Conservation (phyloP, 2,113 vertebrate species). For the Rhipidura dahli region DNA sequence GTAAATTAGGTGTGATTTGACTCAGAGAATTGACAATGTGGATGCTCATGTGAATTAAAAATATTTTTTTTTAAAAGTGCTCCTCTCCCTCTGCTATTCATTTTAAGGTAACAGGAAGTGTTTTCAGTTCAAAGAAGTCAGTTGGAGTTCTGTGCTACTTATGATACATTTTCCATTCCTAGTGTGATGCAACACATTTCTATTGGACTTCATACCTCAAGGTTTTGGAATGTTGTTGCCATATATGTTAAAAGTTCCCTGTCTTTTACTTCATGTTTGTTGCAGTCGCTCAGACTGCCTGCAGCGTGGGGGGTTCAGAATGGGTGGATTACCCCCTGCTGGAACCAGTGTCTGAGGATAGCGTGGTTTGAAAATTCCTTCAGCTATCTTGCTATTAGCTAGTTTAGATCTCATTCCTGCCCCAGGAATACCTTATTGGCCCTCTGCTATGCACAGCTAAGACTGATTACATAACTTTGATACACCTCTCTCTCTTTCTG, state of each 20-base stretch:
- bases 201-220: background rate
- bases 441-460: too few relatives aligned
- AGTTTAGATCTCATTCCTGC: too few relatives aligned
- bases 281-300: too few relatives aligned
- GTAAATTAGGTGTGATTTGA: background rate
- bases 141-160: background rate
- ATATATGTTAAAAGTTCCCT: background rate
- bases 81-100: background rate
- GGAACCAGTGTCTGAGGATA: too few relatives aligned
- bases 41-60: background rate
- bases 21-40: background rate
- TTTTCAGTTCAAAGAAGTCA: background rate
- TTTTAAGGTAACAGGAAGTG: background rate
- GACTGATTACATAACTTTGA: too few relatives aligned
- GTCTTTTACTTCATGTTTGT: background rate
- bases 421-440: too few relatives aligned
- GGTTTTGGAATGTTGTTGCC: background rate
- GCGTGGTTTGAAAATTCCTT: too few relatives aligned
- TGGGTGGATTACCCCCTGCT: too few relatives aligned
- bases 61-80: accelerated
- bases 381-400: too few relatives aligned
- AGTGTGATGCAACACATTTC: background rate
- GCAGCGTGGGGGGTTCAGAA: too few relatives aligned
- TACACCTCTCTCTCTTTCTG: too few relatives aligned
- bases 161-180: background rate